Base-by-base conservation (phyloP, 2,888 invertebrate species). In the Pegoplata infirma region DNA sequence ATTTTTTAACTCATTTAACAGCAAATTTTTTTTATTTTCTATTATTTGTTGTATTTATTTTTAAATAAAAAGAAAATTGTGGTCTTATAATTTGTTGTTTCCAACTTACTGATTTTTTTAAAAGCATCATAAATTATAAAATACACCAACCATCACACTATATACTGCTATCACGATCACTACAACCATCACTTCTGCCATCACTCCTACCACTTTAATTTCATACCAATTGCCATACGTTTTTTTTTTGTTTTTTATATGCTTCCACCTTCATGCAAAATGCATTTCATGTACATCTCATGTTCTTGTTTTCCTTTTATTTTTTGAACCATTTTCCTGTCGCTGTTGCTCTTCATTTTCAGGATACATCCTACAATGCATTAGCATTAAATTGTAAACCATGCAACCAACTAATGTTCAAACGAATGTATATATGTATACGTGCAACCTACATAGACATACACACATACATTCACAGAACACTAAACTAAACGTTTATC, bases 41-140 rank as follows among this genome's bases (percentile, higher is more conserved):
- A 40, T 40, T n/a, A 12, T 40, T 40, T 12, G n/a, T 40, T 12
- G 12, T 40, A 5, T 25, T 25, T 25, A 5, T 5, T 40, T 40
- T 40, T n/a, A 0, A n/a, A n/a, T 4, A 3, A n/a, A 10, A 40
- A 40, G n/a, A 32, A 5, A 3, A 40, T 40, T 40, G 36, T 40
- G 36, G 36, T n/a, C n/a, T 40, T n/a, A n/a, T n/a, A 40, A 12
- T 40, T 79, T 75, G 74, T 75, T 71, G 61, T 55, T 66, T 71
- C 51, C 69, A 75, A 55, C 51, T 67, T 75, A 75, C 71, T 71
- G 74, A 79, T 75, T 76, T 73, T n/a, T 71, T 75, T 63, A 71
- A 79, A 71, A 75, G 67, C 67, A 79, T 79, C 79, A 75, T 79
- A 79, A 79, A 79, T 79, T 79, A 75, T 71, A 61, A 71, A 75